phyloP scores from a whole-genome alignment of 2,888 invertebrate species.

The Magallana nippona region DNA sequence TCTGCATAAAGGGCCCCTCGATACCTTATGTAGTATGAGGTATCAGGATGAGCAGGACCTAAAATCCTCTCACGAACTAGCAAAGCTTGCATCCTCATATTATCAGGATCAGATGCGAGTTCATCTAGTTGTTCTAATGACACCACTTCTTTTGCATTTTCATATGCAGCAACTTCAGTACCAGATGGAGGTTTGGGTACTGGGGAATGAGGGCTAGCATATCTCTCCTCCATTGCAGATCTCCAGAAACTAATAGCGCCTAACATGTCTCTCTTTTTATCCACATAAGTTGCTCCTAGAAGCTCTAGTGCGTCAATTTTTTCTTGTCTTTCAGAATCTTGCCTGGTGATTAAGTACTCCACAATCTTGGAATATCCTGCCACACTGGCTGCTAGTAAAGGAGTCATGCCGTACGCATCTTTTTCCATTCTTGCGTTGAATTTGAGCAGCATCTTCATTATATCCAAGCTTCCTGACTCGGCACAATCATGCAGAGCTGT shows the following conservation, averaged over 20 bases:
- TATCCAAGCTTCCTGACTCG: conserved; percentile 95
- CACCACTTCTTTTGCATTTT: conserved; percentile 90
- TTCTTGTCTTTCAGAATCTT: conserved; percentile 84
- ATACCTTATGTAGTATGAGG: conserved; percentile 96
- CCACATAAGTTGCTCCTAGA: conserved; percentile 96
- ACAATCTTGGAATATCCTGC: conserved; percentile 96
- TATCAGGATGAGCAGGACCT: conserved; percentile 95
- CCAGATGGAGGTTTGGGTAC: conserved; percentile 88
- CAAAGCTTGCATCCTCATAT: conserved; percentile 93
- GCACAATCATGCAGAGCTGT: conserved; percentile 99
- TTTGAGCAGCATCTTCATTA: conserved; percentile 91
- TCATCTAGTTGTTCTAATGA: conserved; percentile 90
- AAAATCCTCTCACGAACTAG: conserved; percentile 95
- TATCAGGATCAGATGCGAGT: conserved; percentile 94
- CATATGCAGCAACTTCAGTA: conserved; percentile 91
- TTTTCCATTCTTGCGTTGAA: conserved; percentile 95
- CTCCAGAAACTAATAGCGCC: conserved; percentile 92
- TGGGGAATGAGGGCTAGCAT: conserved; percentile 54
- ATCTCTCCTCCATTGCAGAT: conserved; percentile 89
- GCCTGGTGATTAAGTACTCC: conserved; percentile 88
- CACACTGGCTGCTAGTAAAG: conserved; percentile 92
- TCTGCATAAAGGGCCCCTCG: conserved; percentile 96
- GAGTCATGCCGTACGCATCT: conserved; percentile 97
- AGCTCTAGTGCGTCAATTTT: conserved; percentile 94
- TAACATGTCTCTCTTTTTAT: conserved; percentile 96